Evolutionary conservation across 2,797 vertebrate species (phyloP), one percentile per base, ranked within the genome.

Genomic region (Sebastes minor): DNA sequence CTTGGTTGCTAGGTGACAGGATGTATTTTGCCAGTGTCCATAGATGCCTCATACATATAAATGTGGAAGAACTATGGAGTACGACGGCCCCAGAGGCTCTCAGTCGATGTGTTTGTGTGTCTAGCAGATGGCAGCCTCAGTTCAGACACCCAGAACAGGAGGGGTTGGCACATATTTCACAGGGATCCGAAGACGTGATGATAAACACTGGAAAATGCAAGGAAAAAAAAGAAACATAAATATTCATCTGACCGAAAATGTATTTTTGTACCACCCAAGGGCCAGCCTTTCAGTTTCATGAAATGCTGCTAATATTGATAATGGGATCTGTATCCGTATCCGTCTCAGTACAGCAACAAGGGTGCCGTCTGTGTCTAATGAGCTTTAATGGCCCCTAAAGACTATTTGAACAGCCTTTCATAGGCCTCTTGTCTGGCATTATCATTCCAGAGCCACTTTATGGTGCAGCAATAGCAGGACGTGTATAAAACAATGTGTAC

Each of bases 151-250:
- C 93, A 33, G 8, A 89, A 76, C 94, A 95, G 76, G 95, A 85
- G 0, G 91, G 91, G 68, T 94, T 92, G 85, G 81, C 91, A 78
- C 94, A 96, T 81, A 96, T 94, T 70, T 96, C 95, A 89, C 95
- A 95, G 11, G 86, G 88, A 86, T 95, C 93, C 2, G 12, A 4
- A 14, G 89, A 27, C 1, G 60, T 71, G 67, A 92, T 78, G 82
- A 94, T 78, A 22, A 67, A 25, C 62, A 74, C 95, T 96, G 80
- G 23, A 86, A 80, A 74, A 28, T 20, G 12, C 28, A 53, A 82
- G 20, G 35, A 30, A 68, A 80, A 23, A 76, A 22, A 72, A 81
- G 23, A 74, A 27, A 62, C 57, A 68, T 57, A n/a, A 76, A 77
- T 59, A 77, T 74, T 63, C 6, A 76, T 83, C 6, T 28, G 12